phyloP scores from a whole-genome alignment of 2,888 invertebrate genomes.

The Cinara cedri region DNA sequence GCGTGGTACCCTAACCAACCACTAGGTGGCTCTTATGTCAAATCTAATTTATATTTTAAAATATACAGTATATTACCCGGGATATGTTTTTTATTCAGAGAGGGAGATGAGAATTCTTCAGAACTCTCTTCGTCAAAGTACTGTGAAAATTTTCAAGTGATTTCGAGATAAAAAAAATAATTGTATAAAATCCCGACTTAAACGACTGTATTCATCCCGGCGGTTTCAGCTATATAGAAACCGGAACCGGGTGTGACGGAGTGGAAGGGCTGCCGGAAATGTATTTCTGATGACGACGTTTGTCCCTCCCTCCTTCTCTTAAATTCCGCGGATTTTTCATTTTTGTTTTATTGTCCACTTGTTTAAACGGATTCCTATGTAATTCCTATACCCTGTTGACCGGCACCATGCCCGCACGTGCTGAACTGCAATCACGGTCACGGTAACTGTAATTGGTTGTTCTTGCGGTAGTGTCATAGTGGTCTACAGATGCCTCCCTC shows the following conservation, averaged over 20 bases:
- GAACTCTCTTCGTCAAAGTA: too few relatives aligned
- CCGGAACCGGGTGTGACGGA: not conserved
- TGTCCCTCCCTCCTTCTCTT: not conserved
- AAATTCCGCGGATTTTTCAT: not conserved
- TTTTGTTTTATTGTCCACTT: conserved; percentile 9
- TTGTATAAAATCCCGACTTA: too few relatives aligned
- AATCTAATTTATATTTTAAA: not conserved
- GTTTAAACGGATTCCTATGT: conserved; percentile 12
- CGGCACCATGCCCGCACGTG: conserved; percentile 17
- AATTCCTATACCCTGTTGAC: conserved; percentile 26
- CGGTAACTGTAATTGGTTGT: conserved; percentile 16
- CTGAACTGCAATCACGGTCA: conserved; percentile 11
- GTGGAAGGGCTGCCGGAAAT: not conserved
- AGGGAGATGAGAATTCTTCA: too few relatives aligned
- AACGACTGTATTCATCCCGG: too few relatives aligned
- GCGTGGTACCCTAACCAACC: too few relatives aligned
- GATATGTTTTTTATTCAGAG: too few relatives aligned
- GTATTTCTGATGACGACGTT: not conserved
- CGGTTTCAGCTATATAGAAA: too few relatives aligned
- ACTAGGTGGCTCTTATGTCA: not conserved
- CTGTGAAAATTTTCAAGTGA: too few relatives aligned
- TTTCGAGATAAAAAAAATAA: too few relatives aligned
- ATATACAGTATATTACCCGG: too few relatives aligned
- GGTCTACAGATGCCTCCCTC: conserved; percentile 13
- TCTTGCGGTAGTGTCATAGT: conserved; percentile 11